Percentiles rank a stretch among this genome's conserved stretches.
These are phyloP conservation scores for Temnothorax nylanderi DNA, from an alignment of 1,140 invertebrate species.

Conservation along the genomic window DNA sequence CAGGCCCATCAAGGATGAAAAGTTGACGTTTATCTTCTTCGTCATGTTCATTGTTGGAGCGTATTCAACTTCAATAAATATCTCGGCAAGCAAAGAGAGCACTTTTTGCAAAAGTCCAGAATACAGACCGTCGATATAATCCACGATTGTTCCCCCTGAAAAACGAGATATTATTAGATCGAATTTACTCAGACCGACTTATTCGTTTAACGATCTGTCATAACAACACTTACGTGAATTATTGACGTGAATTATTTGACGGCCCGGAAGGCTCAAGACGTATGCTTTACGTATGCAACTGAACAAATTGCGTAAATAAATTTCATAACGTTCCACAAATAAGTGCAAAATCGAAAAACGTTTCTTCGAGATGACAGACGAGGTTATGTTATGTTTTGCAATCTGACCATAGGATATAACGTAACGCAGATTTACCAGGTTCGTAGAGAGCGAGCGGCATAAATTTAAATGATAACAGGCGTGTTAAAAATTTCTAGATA, in stretches of 20 bases:
- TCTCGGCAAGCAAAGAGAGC: not conserved
- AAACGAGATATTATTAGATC: not conserved
- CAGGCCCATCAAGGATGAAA: conserved; percentile 81
- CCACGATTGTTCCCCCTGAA: not conserved
- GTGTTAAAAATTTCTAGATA: too few species aligned
- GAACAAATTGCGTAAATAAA: not conserved
- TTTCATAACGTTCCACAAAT: not conserved
- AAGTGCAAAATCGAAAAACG: not conserved
- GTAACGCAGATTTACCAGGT: not conserved
- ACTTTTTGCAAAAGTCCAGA: not conserved
- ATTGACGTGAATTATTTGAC: too few species aligned
- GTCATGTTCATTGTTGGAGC: conserved; percentile 75
- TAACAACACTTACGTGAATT: not conserved
- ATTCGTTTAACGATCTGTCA: not conserved
- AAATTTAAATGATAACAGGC: too few species aligned
- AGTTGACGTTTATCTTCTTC: conserved; percentile 82
- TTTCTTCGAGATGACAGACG: not conserved
- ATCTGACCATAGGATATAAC: not conserved
- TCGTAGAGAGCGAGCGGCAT: too few species aligned
- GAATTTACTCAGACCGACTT: not conserved
- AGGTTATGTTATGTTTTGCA: not conserved
- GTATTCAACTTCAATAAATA: not conserved
- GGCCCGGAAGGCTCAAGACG: not conserved
- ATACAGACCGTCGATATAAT: not conserved
- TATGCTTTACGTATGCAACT: too few species aligned